These are phyloP conservation scores for Ryuthela nishihirai DNA, from an alignment of 2,888 invertebrate genomes.

Conservation along the genomic window DNA sequence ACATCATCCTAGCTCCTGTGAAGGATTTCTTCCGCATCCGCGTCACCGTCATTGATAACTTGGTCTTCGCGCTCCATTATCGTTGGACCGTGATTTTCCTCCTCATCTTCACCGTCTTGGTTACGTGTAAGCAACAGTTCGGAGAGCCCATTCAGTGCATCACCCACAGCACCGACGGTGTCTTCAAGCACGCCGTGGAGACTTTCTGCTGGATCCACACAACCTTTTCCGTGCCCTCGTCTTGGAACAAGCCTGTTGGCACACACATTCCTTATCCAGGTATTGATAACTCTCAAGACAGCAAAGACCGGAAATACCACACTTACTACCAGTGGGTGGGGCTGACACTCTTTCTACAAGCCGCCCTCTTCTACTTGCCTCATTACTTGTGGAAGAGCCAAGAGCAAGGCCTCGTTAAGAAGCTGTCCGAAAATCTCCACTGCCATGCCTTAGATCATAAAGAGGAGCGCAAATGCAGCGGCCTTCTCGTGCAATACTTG, in stretches of 20 bases:
- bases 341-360: background rate
- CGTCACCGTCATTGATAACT: no score
- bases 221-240: background rate
- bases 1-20: no score
- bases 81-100: background rate
- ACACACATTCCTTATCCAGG: no score
- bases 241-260: no score
- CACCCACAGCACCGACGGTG: background rate
- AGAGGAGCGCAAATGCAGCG: background rate
- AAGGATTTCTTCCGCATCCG: no score
- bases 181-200: background rate
- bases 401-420: background rate
- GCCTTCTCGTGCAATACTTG: background rate
- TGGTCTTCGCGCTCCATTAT: background rate
- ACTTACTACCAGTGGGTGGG: background rate
- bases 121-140: background rate
- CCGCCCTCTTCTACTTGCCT: background rate
- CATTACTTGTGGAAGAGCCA: background rate
- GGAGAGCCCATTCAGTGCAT: background rate
- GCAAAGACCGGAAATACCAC: no score
- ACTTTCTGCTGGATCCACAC: background rate
- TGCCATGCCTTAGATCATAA: background rate
- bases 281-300: no score
- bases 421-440: background rate
- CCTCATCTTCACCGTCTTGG: background rate